Conservation (phyloP, 2,113 vertebrate species). For the Columba janthina region DNA sequence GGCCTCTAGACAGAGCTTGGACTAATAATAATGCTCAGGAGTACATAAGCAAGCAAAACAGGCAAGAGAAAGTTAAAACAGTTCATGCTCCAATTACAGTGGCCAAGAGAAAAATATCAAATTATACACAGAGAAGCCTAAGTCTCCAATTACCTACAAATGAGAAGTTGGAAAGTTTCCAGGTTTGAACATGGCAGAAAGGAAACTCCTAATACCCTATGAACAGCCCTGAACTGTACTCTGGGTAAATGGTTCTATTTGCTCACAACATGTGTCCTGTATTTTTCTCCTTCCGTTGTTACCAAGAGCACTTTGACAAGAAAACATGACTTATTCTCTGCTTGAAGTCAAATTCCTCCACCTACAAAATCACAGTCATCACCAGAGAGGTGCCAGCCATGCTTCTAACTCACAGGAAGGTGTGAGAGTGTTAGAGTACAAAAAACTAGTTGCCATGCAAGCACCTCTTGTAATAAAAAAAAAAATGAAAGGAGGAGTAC, state of each 20-base stretch:
- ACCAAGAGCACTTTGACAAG: not conserved
- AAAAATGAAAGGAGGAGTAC: not conserved
- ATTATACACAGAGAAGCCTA: not conserved
- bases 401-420: not conserved
- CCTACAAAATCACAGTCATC: not conserved
- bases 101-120: not conserved
- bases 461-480: not conserved
- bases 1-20: not conserved
- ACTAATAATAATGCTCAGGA: not conserved
- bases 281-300: not conserved
- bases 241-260: not conserved
- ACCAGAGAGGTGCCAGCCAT: not conserved
- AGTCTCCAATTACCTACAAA: constrained; percentile 24
- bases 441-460: not conserved
- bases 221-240: not conserved
- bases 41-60: not conserved
- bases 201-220: not conserved
- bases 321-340: not conserved
- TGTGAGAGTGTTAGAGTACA: not conserved
- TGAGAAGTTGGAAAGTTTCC: constrained; percentile 29
- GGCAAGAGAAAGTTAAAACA: not conserved
- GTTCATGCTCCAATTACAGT: not conserved
- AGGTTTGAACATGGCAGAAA: not conserved
- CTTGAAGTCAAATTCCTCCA: not conserved
- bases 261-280: not conserved